Evolutionary conservation across 2,797 vertebrate genomes (phyloP).

Genomic region (Rhincodon typus): DNA sequence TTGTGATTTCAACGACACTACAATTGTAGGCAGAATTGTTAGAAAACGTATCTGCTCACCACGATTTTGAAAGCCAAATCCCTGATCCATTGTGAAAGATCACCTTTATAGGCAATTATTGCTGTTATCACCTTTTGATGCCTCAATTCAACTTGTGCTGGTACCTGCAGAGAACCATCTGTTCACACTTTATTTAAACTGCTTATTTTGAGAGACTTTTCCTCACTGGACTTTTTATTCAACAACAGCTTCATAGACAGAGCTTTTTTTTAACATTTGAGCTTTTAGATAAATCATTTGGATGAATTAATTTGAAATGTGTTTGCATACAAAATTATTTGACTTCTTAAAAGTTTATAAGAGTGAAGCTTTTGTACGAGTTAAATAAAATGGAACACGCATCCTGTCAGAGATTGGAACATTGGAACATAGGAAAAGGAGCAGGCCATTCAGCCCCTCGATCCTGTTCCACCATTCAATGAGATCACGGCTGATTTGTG

Average conservation of each 20-base stretch:
- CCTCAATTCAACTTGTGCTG: constrained; percentile 27
- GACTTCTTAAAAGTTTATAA: background rate
- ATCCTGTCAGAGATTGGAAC: too few species aligned
- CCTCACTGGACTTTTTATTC: background rate
- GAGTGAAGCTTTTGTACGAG: background rate
- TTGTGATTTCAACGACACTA: background rate
- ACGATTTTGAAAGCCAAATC: background rate
- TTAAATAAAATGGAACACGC: background rate
- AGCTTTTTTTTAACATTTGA: background rate
- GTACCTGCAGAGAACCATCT: constrained; percentile 31
- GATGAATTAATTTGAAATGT: background rate
- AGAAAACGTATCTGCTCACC: background rate
- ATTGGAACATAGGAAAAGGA: too few species aligned
- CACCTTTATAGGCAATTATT: constrained; percentile 18
- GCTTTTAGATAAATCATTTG: background rate
- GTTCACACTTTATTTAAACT: constrained; percentile 12
- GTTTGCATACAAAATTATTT: background rate
- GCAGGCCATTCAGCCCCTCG: too few species aligned
- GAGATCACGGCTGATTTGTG: too few species aligned
- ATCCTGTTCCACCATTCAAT: too few species aligned
- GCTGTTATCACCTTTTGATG: constrained; percentile 20
- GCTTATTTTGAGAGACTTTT: background rate
- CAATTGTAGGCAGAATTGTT: background rate
- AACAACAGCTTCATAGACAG: background rate
- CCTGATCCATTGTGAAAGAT: background rate